A percentile compares a stretch with the other conserved stretches of the same genome.
Evolutionary conservation across 2,797 vertebrate species (phyloP).

Genomic region (Spheniscus humboldti): DNA sequence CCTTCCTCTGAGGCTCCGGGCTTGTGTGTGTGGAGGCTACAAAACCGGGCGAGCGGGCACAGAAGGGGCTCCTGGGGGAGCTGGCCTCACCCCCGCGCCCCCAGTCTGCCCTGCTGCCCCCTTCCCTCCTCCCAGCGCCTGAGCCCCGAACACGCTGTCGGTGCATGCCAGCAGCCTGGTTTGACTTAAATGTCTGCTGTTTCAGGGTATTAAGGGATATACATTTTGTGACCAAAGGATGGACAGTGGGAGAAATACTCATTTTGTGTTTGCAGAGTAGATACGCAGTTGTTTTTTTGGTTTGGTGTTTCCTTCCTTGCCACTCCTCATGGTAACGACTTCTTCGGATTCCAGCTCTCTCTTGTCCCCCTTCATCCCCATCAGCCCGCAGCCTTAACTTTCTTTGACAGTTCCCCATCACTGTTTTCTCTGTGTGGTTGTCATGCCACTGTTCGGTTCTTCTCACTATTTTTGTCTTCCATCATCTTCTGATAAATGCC

Average conservation of each 20-base stretch:
- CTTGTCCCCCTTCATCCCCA: background rate
- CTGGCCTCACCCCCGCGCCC: background rate
- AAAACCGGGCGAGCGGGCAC: fast-evolving
- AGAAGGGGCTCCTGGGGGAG: background rate
- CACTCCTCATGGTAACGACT: fast-evolving
- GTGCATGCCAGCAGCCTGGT: fast-evolving
- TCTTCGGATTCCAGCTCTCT: background rate
- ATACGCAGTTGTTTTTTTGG: background rate
- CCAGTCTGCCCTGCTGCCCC: background rate
- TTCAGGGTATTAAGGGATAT: fast-evolving
- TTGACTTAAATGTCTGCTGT: fast-evolving
- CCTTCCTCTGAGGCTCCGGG: background rate
- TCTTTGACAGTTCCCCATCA: background rate
- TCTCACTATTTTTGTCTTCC: background rate
- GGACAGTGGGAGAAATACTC: background rate
- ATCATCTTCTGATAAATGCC: background rate
- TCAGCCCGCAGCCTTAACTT: background rate
- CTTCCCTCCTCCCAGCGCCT: background rate
- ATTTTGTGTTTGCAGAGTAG: background rate
- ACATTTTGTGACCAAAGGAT: fast-evolving
- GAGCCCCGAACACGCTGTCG: fast-evolving
- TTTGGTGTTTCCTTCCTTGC: background rate
- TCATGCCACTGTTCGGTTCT: background rate
- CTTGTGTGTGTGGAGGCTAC: too few species aligned
- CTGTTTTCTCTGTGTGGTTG: background rate